Evolutionary conservation across 2,113 vertebrate genomes (phyloP).

Genomic region (Argyrosomus japonicus): DNA sequence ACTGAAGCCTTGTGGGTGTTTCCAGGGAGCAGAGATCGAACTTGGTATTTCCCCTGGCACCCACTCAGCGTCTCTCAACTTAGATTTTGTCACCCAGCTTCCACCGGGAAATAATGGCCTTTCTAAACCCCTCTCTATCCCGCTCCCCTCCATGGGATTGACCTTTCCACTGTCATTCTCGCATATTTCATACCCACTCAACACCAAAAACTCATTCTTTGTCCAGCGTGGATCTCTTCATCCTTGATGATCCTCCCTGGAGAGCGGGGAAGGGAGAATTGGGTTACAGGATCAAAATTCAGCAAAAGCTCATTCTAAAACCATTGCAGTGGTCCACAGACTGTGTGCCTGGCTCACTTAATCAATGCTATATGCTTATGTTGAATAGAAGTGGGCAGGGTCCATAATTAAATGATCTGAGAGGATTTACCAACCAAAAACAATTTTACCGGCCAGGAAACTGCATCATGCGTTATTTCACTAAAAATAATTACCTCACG

Average conservation of each 20-base stretch:
- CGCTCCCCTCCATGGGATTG: conserved; percentile 47
- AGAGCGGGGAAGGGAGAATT: conserved; percentile 32
- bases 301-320: conserved; percentile 24
- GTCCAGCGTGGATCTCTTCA: conserved; percentile 32
- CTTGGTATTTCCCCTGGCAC: conserved; percentile 41
- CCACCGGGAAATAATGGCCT: conserved; percentile 56
- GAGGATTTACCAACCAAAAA: no score
- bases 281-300: conserved; percentile 31
- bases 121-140: conserved; percentile 51
- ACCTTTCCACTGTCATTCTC: conserved; percentile 68
- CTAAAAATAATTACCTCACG: no score
- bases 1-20: conserved; percentile 36
- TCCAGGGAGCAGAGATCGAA: conserved; percentile 25
- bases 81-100: conserved; percentile 60
- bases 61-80: conserved; percentile 39
- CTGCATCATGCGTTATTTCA: no score
- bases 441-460: no score
- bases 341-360: conserved; percentile 8
- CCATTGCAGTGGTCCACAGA: not conserved
- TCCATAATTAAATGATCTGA: no score
- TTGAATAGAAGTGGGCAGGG: not conserved
- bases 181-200: conserved; percentile 56
- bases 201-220: conserved; percentile 51
- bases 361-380: conserved; percentile 24
- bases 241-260: conserved; percentile 10